Conservation (phyloP, 2,797 vertebrate genomes). For the Spondyliosoma cantharus region DNA sequence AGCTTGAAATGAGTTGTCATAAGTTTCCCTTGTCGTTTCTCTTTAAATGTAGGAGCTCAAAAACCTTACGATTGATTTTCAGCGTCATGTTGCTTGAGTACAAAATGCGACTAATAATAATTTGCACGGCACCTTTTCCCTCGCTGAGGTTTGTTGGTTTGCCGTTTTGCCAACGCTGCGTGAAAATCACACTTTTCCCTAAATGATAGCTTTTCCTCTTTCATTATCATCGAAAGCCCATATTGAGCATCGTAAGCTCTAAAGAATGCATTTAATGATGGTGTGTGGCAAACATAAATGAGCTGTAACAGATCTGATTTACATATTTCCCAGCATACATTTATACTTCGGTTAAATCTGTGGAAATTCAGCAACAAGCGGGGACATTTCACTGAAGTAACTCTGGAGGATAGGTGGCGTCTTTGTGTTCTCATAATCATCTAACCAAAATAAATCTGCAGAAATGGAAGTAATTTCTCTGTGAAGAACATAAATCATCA, state of each 20-base stretch:
- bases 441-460: conserved; percentile 29
- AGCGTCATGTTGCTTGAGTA: conserved; percentile 7
- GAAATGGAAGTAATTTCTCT: conserved; percentile 7
- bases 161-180: neutral
- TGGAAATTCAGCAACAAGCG: conserved; percentile 9
- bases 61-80: conserved; percentile 20
- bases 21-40: conserved; percentile 15
- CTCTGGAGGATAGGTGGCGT: conserved; percentile 7
- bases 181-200: conserved; percentile 4
- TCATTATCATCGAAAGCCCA: conserved; percentile 34
- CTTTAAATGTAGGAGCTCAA: conserved; percentile 9
- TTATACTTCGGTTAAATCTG: conserved; percentile 19
- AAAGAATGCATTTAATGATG: conserved; percentile 14
- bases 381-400: conserved; percentile 10
- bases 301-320: conserved; percentile 37
- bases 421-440: conserved; percentile 33
- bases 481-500: conserved; percentile 31
- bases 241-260: conserved; percentile 10
- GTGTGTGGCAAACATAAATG: conserved; percentile 20
- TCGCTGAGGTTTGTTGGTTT: neutral
- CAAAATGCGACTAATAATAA: conserved; percentile 4
- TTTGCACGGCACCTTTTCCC: neutral
- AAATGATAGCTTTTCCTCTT: conserved; percentile 16
- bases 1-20: conserved; percentile 3
- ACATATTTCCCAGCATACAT: conserved; percentile 22